These are phyloP conservation scores for Phallusia fumigata DNA, from an alignment of 23 tunicate species.

Conservation along the genomic window DNA sequence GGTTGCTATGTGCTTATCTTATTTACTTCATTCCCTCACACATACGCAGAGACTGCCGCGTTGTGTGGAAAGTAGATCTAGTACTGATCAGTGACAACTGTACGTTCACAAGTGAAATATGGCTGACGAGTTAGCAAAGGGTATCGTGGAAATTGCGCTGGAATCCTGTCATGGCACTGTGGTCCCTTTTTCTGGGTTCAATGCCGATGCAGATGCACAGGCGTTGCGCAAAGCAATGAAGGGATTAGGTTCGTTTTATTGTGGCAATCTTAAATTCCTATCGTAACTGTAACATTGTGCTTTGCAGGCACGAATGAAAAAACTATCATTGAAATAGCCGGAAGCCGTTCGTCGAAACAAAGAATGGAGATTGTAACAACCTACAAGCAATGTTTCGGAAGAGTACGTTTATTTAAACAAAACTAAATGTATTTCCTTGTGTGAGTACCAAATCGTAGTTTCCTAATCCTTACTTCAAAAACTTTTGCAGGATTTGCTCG, in stretches of 20 bases:
- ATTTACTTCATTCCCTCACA: no score
- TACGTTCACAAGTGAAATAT: neutral
- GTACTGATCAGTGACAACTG: neutral
- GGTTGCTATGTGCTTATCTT: neutral
- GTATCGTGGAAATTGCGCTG: slow-evolving; percentile 51
- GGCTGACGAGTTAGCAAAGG: slow-evolving; percentile 30
- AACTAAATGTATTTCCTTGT: no score
- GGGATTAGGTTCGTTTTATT: slow-evolving; percentile 50
- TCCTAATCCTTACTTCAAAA: neutral
- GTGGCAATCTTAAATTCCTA: neutral
- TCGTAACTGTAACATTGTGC: neutral
- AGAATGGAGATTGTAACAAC: slow-evolving; percentile 42
- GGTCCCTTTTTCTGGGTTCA: slow-evolving; percentile 24
- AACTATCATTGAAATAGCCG: slow-evolving; percentile 64
- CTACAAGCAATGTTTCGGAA: slow-evolving; percentile 79
- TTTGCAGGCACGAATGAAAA: slow-evolving; percentile 79
- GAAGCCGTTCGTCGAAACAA: slow-evolving; percentile 46
- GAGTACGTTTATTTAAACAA: slow-evolving; percentile 18
- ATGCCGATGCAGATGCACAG: slow-evolving; percentile 73
- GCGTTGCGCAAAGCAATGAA: slow-evolving; percentile 77
- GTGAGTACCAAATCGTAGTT: neutral
- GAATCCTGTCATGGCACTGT: slow-evolving; percentile 66
- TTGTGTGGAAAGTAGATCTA: no score
- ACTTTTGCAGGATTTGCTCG: slow-evolving; percentile 57
- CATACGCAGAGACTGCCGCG: no score